A percentile compares a stretch with the other conserved stretches of the same genome.
Conservation (phyloP, 2,888 invertebrate genomes). For the Lordiphosa andalusiaca region DNA sequence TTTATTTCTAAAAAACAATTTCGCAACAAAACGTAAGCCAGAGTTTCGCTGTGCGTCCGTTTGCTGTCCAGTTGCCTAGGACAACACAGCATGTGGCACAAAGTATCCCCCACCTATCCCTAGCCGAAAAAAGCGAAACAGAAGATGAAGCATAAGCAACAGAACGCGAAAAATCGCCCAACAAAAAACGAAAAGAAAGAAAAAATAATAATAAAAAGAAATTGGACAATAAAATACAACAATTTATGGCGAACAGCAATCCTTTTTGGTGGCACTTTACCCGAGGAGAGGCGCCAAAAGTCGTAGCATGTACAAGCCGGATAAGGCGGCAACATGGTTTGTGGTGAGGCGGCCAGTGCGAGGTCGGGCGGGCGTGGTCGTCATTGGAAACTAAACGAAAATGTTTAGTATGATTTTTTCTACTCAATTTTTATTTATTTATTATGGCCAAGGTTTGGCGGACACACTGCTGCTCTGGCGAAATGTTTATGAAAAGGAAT, state of each 20-base stretch:
- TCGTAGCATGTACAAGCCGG: conserved; percentile 43
- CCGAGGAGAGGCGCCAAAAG: conserved; percentile 47
- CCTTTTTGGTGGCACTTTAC: conserved; percentile 67
- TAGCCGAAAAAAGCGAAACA: conserved; percentile 40
- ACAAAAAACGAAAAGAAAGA: conserved; percentile 20
- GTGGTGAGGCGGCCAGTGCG: conserved; percentile 27
- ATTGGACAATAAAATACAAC: conserved; percentile 75
- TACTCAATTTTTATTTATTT: conserved; percentile 49
- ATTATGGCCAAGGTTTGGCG: conserved; percentile 42
- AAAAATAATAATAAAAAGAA: conserved; percentile 72
- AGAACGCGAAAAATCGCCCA: conserved; percentile 57
- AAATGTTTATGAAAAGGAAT: conserved; percentile 3
- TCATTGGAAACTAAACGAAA: conserved; percentile 72
- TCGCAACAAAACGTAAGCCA: conserved; percentile 57
- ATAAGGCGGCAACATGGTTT: conserved; percentile 57
- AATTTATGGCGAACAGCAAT: conserved; percentile 72
- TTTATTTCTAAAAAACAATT: conserved; percentile 68
- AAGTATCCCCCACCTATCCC: conserved; percentile 42
- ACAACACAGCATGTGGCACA: conserved; percentile 65
- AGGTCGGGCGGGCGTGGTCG: conserved; percentile 41
- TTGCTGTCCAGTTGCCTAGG: conserved; percentile 42
- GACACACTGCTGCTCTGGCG: conserved; percentile 8
- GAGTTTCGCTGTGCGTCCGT: too few relatives aligned
- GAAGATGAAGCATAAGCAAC: conserved; percentile 68
- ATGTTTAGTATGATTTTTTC: conserved; percentile 57